Conservation (phyloP, 2,797 vertebrate species). For the Gymnoscopelus braueri region DNA sequence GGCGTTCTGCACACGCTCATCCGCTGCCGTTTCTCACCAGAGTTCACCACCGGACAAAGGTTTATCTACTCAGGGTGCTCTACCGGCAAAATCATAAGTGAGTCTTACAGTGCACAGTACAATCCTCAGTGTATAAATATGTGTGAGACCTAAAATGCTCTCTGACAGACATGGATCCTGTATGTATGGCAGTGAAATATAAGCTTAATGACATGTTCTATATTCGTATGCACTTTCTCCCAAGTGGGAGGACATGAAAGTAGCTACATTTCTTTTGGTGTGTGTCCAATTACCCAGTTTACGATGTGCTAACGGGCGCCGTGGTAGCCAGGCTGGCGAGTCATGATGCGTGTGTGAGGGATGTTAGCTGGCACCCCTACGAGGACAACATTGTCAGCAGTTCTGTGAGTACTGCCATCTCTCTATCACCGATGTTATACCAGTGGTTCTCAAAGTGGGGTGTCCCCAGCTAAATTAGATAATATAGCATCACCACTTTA, state of each 20-base stretch:
- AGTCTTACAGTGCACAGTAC: constrained; percentile 54
- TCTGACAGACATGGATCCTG: no score
- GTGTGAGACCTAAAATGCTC: no score
- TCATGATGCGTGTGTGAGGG: constrained; percentile 91
- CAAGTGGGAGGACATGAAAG: background rate
- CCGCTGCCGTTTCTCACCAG: constrained; percentile 90
- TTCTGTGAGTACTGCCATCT: constrained; percentile 82
- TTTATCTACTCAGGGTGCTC: constrained; percentile 94
- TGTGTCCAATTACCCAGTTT: constrained; percentile 76
- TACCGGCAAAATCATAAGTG: constrained; percentile 89
- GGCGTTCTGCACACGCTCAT: constrained; percentile 93
- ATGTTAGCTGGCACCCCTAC: constrained; percentile 92
- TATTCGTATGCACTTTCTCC: no score
- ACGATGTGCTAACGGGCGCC: constrained; percentile 87
- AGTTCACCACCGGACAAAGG: constrained; percentile 89
- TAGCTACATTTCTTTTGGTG: background rate
- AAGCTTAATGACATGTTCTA: no score
- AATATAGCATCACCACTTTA: no score
- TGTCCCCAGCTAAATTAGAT: no score
- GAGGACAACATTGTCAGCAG: constrained; percentile 91
- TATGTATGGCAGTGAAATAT: no score
- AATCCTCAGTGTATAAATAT: no score
- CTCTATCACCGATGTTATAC: background rate
- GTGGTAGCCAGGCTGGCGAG: constrained; percentile 86
- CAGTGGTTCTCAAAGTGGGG: no score